Evolutionary conservation across 1,140 invertebrate genomes (phyloP), one percentile per base, ranked within the genome.

Genomic region (Probaryconus sp.): DNA sequence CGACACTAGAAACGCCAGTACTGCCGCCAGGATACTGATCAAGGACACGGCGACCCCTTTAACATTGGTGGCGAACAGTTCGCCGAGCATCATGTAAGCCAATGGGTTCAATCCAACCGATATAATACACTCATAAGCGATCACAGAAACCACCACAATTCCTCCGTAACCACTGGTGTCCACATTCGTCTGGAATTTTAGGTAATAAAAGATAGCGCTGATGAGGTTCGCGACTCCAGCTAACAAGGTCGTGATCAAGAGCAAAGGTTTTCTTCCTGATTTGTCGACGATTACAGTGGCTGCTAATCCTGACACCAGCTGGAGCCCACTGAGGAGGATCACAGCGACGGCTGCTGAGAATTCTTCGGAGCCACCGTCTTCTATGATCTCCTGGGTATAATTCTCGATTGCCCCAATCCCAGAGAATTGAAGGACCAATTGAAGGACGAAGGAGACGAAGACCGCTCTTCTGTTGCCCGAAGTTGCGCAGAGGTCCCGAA

Each of bases 401-500:
- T 92, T 92, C 69, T 93, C 91, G 28, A 94, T 90, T 0, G 91
- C 92, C 28, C 91, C 88, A 11, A 91, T 89, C 5, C 93, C 93
- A 21, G 90, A 91, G 80, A 93, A 90, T 76, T 94, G 93, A 0
- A 87, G 69, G 2, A 86, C 50, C 10, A 85, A 6, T 76, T 94
- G 93, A 9, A 93, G 79, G 16, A 90, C 90, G n/a, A 91, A 76
- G 6, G 89, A 84, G 9, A 90, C 79, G 0, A 88, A 3, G 4
- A 90, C 82, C 2, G 88, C 89, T 18, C 77, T 81, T 5, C 87
- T 73, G 42, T 90, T 90, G 0, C 82, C 83, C 0, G 71, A 48
- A 2, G 85, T 87, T 0, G 48, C 24, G 33, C 90, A 87, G 0
- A 91, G 70, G 50, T 90, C 87, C 48, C 78, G 71, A 7, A 87